Evolutionary conservation across 2,113 vertebrate species (phyloP).

Genomic region (Chiloscyllium plagiosum): DNA sequence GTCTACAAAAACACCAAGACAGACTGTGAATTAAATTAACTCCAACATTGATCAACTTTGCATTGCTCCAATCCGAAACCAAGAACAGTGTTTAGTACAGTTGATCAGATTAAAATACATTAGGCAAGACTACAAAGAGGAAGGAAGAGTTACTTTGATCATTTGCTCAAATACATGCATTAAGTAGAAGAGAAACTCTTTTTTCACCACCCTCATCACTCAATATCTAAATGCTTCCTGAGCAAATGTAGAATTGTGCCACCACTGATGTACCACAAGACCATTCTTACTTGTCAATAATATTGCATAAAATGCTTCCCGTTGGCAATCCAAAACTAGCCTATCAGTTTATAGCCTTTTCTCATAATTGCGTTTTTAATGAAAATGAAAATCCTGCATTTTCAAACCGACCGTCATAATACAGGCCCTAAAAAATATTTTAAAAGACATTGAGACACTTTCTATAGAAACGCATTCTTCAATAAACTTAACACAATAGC

Average conservation of each 20-base stretch:
- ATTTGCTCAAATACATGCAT: not conserved
- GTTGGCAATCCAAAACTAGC: not conserved
- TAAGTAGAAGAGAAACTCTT: not conserved
- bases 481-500: not conserved
- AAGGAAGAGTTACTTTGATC: not conserved
- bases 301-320: not conserved
- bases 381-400: not conserved
- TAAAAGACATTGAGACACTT: not conserved
- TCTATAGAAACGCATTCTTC: not conserved
- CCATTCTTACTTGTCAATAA: not conserved
- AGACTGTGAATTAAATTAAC: not conserved
- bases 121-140: not conserved
- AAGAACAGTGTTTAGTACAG: not conserved
- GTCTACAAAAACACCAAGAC: not conserved
- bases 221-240: not conserved
- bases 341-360: not conserved
- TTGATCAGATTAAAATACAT: not conserved
- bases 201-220: no score
- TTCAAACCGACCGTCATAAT: not conserved
- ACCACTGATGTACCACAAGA: not conserved
- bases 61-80: not conserved
- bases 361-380: not conserved
- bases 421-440: not conserved
- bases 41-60: not conserved
- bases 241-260: not conserved